Conservation (phyloP, 2,113 vertebrate species). For the Anhinga rufa region DNA sequence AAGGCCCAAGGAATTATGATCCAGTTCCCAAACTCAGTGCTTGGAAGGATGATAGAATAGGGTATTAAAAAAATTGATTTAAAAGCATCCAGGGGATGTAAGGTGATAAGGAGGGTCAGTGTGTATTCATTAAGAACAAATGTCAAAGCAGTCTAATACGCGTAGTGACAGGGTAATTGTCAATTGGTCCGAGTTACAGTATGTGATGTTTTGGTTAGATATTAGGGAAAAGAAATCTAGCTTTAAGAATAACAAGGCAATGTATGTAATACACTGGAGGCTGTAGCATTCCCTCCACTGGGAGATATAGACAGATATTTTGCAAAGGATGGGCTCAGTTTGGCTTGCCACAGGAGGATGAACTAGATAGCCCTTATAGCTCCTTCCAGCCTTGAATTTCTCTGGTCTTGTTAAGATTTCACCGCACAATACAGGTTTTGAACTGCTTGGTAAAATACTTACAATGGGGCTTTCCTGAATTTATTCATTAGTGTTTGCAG, state of each 20-base stretch:
- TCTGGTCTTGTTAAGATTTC: neutral
- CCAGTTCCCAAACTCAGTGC: neutral
- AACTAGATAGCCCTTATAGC: neutral
- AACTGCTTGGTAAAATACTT: neutral
- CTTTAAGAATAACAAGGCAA: neutral
- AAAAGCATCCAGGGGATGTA: neutral
- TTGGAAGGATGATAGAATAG: neutral
- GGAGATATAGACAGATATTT: neutral
- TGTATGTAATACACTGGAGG: neutral
- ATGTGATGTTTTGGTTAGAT: neutral
- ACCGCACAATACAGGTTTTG: neutral
- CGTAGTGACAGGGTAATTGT: conserved; percentile 40
- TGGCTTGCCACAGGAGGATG: neutral
- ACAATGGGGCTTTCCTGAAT: neutral
- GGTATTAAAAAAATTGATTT: conserved; percentile 18
- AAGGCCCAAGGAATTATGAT: neutral
- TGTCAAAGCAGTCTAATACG: conserved; percentile 40
- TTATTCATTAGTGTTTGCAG: neutral
- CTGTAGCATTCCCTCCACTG: neutral
- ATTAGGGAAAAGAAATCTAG: neutral
- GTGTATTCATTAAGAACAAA: conserved; percentile 55
- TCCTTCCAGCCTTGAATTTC: neutral
- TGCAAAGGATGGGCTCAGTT: neutral
- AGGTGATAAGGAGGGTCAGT: conserved; percentile 43
- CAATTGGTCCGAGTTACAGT: conserved; percentile 21